Evolutionary conservation across 2,113 vertebrate species (phyloP).

Genomic region (Aegithalos caudatus): DNA sequence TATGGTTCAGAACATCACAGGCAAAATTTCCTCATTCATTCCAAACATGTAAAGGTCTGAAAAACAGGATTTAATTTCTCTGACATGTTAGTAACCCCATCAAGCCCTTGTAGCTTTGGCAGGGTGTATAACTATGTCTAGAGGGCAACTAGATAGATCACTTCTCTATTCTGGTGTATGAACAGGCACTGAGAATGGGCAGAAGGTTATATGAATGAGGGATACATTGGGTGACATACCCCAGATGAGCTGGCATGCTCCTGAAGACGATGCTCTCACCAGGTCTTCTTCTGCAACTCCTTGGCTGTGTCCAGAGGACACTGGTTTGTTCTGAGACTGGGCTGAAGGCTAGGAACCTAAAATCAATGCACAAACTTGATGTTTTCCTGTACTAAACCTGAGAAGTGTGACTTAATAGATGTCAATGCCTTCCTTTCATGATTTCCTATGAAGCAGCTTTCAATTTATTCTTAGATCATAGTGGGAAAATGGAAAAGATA

Average conservation of each 20-base stretch:
- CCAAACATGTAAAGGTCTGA: neutral
- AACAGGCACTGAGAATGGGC: neutral
- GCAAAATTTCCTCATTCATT: neutral
- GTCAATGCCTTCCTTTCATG: neutral
- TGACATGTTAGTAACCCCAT: neutral
- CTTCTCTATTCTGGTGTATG: fast-evolving
- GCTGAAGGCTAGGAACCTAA: neutral
- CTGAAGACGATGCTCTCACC: neutral
- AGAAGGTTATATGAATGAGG: neutral
- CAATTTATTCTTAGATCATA: neutral
- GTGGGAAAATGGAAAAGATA: neutral
- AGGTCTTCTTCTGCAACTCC: neutral
- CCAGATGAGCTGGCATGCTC: neutral
- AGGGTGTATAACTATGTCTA: neutral
- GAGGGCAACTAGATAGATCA: neutral
- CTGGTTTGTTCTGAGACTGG: neutral
- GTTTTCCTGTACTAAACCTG: neutral
- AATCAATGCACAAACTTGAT: neutral
- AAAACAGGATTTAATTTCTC: neutral
- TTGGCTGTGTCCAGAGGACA: neutral
- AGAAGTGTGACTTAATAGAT: neutral
- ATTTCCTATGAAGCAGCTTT: neutral
- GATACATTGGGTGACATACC: neutral
- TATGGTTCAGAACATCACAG: neutral
- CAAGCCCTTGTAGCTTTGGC: neutral